These are phyloP conservation scores for Cyclina sinensis DNA, from an alignment of 1,140 invertebrate genomes.

Conservation along the genomic window DNA sequence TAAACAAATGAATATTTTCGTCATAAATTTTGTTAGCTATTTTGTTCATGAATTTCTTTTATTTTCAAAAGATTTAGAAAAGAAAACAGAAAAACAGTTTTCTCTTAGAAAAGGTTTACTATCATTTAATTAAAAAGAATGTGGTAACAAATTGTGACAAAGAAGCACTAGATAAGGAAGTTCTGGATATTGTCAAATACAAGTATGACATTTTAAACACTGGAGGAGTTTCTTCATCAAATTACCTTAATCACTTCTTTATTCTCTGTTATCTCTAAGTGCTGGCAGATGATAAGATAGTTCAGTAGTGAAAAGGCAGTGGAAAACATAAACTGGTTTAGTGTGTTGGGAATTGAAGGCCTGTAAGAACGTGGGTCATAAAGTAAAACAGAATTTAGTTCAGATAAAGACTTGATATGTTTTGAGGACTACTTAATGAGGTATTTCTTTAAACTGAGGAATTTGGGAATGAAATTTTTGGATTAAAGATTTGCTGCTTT, in stretches of 20 bases:
- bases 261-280: conserved; percentile 11
- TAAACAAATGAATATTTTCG: no score
- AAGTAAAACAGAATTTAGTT: neutral
- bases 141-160: no score
- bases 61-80: neutral
- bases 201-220: neutral
- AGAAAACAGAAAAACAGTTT: neutral
- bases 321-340: neutral
- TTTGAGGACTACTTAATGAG: neutral
- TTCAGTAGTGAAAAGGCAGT: neutral
- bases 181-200: conserved; percentile 4
- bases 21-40: neutral
- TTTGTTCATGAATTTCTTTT: neutral
- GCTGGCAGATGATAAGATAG: neutral
- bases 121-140: neutral
- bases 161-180: neutral
- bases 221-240: neutral
- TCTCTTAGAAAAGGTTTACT: neutral
- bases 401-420: neutral
- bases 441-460: neutral
- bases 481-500: no score
- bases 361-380: neutral
- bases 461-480: neutral
- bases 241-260: neutral
- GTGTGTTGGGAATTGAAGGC: conserved; percentile 36